A percentile compares a stretch with the other conserved stretches of the same genome.
These are phyloP conservation scores for Hestina assimilis DNA, from an alignment of 1,140 invertebrate genomes.

Conservation along the genomic window DNA sequence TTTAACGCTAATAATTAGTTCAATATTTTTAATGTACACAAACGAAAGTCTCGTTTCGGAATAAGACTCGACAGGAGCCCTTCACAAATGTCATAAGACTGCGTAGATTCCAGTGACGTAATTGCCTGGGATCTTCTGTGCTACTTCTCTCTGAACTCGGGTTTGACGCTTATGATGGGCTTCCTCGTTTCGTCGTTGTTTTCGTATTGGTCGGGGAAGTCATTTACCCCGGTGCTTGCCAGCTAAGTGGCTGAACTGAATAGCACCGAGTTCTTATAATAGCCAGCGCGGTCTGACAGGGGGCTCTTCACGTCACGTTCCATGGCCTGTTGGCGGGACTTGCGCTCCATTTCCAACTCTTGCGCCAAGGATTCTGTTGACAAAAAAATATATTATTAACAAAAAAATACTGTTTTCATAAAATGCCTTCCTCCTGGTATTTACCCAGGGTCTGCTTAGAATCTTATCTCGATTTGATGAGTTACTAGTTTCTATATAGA, in stretches of 20 bases:
- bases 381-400: conserved; percentile 39
- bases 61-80: conserved; percentile 21
- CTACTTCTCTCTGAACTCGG: conserved; percentile 74
- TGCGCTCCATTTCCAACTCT: conserved; percentile 91
- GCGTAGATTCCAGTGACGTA: conserved; percentile 13
- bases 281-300: conserved; percentile 87
- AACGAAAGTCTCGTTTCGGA: conserved; percentile 29
- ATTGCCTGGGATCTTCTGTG: conserved; percentile 39
- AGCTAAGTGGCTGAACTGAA: conserved; percentile 91
- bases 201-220: conserved; percentile 54
- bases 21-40: conserved; percentile 51
- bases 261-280: conserved; percentile 92
- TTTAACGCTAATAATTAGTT: conserved; percentile 51
- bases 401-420: too few relatives aligned
- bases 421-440: too few relatives aligned
- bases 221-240: conserved; percentile 64
- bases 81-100: conserved; percentile 8
- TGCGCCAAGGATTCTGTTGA: conserved; percentile 88
- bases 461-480: too few relatives aligned
- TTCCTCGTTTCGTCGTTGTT: conserved; percentile 64
- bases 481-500: too few relatives aligned
- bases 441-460: too few relatives aligned
- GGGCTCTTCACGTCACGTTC: conserved; percentile 91
- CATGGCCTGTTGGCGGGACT: conserved; percentile 86
- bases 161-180: conserved; percentile 77